Evolutionary conservation across 2,113 vertebrate species (phyloP), one percentile per base, ranked within the genome.

Genomic region (Epinephelus cyanopodus): DNA sequence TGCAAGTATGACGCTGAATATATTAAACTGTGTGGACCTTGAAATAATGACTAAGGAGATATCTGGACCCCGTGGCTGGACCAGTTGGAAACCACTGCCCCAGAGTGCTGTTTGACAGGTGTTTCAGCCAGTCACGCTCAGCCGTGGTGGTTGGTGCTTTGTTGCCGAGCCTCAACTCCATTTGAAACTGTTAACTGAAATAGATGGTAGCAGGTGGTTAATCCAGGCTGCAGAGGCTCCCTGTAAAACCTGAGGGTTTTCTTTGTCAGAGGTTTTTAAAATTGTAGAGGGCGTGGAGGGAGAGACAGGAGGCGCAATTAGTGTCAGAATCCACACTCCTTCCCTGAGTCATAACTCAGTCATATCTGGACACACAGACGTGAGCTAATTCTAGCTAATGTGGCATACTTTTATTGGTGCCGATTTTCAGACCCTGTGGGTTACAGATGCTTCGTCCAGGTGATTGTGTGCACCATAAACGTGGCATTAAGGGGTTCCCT

Each of bases 301-400:
- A 39, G 33, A 45, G 37, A 64, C 39, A 18, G 4, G 39, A 45
- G 21, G 62, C 19, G 3, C 45, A 23, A 23, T 64, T 64, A 42
- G 39, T 23, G 39, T 45, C 13, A 14, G 42, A 23, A 64, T 14
- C 9, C 39, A 13, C 13, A 14, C 47, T 48, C 12, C 14, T 48
- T 48, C 47, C 14, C 47, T 42, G 62, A 64, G 62, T 64, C 39
- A 45, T 14, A 45, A 45, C 39, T 64, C 37, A 6, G 33, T 37
- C 33, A 47, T 25, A 65, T 65, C n/a, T 25, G 39, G 47, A 45
- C 63, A 23, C 39, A 15, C 62, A 23, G 62, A 42, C 62, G 12
- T 42, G 62, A 65, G 63, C 63, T 65, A 23, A 47, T 65, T 47
- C 63, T 17, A 25, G 39, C 39, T 47, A 23, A 65, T 65, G 15